Conservation (phyloP, 2,113 vertebrate genomes). For the Podiceps cristatus region DNA sequence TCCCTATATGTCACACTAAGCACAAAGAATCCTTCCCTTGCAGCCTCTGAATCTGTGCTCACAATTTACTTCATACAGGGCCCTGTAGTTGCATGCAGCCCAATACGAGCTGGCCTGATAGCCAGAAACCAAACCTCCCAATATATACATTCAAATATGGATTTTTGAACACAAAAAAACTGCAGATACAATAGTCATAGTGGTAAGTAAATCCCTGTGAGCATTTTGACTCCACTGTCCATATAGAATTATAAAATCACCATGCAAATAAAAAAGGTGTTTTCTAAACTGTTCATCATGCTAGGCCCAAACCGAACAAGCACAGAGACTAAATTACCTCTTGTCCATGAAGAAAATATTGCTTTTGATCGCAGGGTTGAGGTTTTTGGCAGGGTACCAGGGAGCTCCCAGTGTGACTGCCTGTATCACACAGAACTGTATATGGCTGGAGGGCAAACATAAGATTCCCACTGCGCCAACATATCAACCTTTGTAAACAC, state of each 20-base stretch:
- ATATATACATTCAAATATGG: not conserved
- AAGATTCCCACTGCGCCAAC: not conserved
- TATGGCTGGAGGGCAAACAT: not conserved
- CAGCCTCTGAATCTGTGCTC: not conserved
- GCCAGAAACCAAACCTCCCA: not conserved
- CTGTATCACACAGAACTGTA: not conserved
- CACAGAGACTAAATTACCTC: not conserved
- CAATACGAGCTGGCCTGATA: fast-evolving
- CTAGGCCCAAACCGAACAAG: not conserved
- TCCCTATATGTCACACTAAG: not conserved
- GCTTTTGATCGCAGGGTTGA: not conserved
- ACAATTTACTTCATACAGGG: fast-evolving
- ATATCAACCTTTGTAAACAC: not conserved
- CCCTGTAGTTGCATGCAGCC: not conserved
- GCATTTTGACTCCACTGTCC: fast-evolving
- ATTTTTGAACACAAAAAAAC: not conserved
- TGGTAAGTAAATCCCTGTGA: not conserved
- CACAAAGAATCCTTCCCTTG: not conserved
- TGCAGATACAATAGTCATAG: not conserved
- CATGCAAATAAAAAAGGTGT: not conserved
- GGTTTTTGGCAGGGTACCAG: not conserved
- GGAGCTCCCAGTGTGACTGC: not conserved
- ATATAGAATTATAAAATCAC: not conserved
- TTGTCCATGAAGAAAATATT: not conserved
- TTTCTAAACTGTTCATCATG: not conserved